Conservation (phyloP, 2,113 vertebrate genomes). For the Thamnophis sirtalis region DNA sequence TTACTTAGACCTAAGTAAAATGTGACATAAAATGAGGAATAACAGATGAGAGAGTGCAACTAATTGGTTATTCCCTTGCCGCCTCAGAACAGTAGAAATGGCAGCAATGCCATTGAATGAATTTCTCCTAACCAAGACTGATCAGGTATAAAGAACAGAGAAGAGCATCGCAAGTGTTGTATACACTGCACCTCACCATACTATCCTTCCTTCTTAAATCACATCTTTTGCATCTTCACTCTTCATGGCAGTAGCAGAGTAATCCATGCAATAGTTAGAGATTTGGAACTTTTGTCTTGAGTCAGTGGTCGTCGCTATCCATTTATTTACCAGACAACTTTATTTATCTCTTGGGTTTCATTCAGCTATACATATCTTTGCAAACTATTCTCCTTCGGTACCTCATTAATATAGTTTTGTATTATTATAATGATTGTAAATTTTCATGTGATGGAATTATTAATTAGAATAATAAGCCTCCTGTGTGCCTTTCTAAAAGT, state of each 20-base stretch:
- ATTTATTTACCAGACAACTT: neutral
- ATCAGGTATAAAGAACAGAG: neutral
- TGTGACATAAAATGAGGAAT: neutral
- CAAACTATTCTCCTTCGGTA: neutral
- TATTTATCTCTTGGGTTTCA: neutral
- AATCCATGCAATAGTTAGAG: neutral
- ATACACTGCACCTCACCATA: neutral
- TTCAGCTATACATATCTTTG: neutral
- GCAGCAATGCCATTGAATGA: neutral
- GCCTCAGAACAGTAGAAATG: neutral
- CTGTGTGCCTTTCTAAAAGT: neutral
- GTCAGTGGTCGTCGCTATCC: neutral
- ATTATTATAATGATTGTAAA: neutral
- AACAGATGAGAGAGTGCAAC: neutral
- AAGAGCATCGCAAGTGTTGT: neutral
- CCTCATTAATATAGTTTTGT: neutral
- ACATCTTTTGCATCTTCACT: neutral
- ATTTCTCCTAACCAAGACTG: neutral
- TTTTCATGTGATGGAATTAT: constrained; percentile 18
- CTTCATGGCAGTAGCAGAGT: neutral
- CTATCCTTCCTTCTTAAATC: neutral
- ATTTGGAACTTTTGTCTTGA: neutral
- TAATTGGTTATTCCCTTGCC: neutral
- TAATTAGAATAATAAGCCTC: constrained; percentile 32
- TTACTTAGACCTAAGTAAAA: neutral